phyloP scores from a whole-genome alignment of 2,797 vertebrate genomes.

The Agapornis canus region DNA sequence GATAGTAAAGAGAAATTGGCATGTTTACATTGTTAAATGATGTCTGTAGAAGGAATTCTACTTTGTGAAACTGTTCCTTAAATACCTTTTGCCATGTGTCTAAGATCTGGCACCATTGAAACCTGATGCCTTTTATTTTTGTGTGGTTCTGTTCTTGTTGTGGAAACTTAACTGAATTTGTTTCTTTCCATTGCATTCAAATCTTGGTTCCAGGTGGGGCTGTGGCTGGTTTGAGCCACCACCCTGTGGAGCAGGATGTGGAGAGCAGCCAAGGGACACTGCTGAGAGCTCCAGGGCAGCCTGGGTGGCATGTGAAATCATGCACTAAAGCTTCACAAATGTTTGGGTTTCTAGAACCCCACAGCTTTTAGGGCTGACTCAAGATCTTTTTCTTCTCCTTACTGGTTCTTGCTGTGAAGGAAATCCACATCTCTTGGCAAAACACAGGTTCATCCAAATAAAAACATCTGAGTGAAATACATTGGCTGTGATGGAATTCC shows the following conservation, averaged over 20 bases:
- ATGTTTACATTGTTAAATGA: neutral
- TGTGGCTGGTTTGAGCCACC: slow-evolving; percentile 22
- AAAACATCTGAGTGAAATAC: neutral
- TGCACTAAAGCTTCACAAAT: slow-evolving; percentile 42
- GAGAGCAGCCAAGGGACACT: slow-evolving; percentile 53
- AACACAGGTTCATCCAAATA: neutral
- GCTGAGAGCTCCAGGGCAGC: neutral
- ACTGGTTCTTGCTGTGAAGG: neutral
- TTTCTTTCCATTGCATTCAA: slow-evolving; percentile 33
- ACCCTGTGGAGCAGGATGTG: slow-evolving; percentile 66
- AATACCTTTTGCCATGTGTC: neutral
- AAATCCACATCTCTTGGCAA: neutral
- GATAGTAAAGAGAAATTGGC: neutral
- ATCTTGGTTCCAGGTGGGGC: neutral
- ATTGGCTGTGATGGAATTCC: neutral
- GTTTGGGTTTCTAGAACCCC: slow-evolving; percentile 50
- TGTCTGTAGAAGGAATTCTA: neutral
- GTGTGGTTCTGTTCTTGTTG: neutral
- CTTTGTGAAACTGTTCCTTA: neutral
- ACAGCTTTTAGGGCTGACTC: slow-evolving; percentile 30
- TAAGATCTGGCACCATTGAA: neutral
- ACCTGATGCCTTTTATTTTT: neutral
- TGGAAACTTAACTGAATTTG: neutral
- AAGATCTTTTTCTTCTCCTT: neutral
- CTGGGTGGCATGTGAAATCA: neutral